Conservation (phyloP, 2,797 vertebrate species). For the Ibycter americanus region DNA sequence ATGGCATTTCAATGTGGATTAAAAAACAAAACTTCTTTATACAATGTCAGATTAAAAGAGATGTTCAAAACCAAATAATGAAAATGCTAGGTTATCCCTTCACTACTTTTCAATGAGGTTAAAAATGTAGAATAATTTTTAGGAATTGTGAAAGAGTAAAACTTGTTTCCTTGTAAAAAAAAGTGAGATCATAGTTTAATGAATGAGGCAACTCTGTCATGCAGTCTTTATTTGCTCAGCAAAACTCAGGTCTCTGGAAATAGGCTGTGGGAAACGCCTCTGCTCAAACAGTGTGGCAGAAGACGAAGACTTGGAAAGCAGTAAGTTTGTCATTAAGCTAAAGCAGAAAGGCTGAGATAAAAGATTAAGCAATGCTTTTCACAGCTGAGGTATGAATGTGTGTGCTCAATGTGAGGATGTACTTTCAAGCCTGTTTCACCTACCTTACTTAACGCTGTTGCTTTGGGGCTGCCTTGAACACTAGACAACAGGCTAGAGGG, state of each 20-base stretch:
- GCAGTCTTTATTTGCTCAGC: neutral
- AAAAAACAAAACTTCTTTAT: neutral
- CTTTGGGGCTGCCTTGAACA: neutral
- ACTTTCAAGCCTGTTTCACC: neutral
- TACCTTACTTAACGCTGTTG: neutral
- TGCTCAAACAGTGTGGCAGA: neutral
- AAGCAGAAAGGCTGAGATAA: neutral
- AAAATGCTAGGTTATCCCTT: neutral
- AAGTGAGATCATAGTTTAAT: neutral
- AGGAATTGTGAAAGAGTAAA: neutral
- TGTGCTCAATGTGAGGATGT: neutral
- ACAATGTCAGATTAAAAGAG: neutral
- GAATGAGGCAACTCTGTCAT: neutral
- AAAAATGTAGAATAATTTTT: neutral
- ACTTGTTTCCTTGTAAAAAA: neutral
- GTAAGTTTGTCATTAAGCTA: neutral
- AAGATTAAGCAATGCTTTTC: neutral
- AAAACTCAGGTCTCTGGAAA: neutral
- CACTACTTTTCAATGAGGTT: neutral
- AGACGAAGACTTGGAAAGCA: neutral
- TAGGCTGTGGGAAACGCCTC: accelerated
- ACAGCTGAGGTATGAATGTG: neutral
- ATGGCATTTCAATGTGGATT: neutral
- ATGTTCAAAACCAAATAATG: neutral
- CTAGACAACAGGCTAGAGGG: neutral